phyloP scores from a whole-genome alignment of 2,797 vertebrate genomes.

The Chiloscyllium punctatum region DNA sequence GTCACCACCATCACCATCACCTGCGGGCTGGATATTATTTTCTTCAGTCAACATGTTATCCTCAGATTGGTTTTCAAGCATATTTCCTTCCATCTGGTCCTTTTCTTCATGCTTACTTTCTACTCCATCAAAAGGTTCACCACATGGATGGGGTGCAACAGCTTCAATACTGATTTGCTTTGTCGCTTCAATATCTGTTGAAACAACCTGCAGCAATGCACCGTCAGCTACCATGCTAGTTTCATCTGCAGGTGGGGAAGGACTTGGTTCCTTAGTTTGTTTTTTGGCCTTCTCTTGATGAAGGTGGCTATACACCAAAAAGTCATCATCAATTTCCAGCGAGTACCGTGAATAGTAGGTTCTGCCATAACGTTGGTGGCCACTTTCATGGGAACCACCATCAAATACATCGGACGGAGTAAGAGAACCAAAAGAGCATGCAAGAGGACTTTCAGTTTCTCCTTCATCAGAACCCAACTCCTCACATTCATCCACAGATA shows the following conservation, averaged over 20 bases:
- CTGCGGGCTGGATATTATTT: constrained; percentile 42
- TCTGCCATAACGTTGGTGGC: constrained; percentile 43
- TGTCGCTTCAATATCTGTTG: neutral
- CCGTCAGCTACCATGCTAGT: neutral
- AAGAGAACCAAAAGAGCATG: constrained; percentile 49
- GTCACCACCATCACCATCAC: constrained; percentile 55
- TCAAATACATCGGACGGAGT: constrained; percentile 82
- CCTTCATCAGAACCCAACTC: constrained; percentile 89
- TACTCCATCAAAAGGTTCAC: neutral
- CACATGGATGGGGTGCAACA: neutral
- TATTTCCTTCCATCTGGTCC: neutral
- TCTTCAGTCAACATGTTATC: neutral
- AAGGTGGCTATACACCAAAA: constrained; percentile 47
- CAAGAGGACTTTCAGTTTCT: constrained; percentile 59
- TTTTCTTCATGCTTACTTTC: constrained; percentile 43
- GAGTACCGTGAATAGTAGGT: constrained; percentile 49
- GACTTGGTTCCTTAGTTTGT: constrained; percentile 39
- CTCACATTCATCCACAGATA: constrained; percentile 96
- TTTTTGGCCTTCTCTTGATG: constrained; percentile 43
- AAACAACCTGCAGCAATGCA: neutral
- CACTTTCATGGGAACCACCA: constrained; percentile 50
- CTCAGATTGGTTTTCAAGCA: neutral
- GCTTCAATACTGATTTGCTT: neutral
- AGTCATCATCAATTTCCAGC: constrained; percentile 48
- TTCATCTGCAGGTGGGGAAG: neutral